Percentiles rank a stretch among this genome's conserved stretches.
Conservation (phyloP, 2,888 invertebrate genomes). For the Trichopoda pennipes region DNA sequence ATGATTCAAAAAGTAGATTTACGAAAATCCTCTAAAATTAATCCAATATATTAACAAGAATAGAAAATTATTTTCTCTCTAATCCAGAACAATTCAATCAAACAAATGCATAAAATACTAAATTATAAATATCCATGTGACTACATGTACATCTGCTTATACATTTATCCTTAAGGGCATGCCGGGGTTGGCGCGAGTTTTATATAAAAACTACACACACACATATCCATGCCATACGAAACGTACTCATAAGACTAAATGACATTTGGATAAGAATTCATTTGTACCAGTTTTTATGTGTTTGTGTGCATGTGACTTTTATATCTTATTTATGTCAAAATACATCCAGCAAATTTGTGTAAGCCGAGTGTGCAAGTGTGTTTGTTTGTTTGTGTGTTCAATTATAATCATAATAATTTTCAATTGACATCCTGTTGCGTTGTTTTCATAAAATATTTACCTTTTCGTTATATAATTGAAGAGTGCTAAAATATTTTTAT, state of each 20-base stretch:
- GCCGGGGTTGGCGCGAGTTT: constrained; percentile 55
- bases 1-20: not conserved
- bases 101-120: constrained; percentile 11
- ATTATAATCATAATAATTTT: constrained; percentile 73
- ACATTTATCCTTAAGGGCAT: constrained; percentile 47
- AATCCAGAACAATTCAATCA: constrained; percentile 20
- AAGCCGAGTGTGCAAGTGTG: not conserved
- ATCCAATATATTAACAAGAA: constrained; percentile 3
- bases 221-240: constrained; percentile 13
- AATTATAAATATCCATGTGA: not conserved
- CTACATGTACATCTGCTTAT: constrained; percentile 50
- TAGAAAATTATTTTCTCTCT: constrained; percentile 26
- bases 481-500: constrained; percentile 61
- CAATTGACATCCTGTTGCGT: constrained; percentile 80
- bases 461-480: constrained; percentile 70
- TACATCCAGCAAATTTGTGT: not conserved
- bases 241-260: not conserved
- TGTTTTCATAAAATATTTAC: constrained; percentile 80
- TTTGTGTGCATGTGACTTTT: constrained; percentile 34
- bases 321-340: constrained; percentile 49
- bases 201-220: constrained; percentile 5
- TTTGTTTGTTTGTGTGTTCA: constrained; percentile 14
- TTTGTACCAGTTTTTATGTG: not conserved
- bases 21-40: not conserved
- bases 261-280: constrained; percentile 33